A percentile compares a stretch with the other conserved stretches of the same genome.
Evolutionary conservation across 2,113 vertebrate species (phyloP).

Genomic region (Syrmaticus mikado): DNA sequence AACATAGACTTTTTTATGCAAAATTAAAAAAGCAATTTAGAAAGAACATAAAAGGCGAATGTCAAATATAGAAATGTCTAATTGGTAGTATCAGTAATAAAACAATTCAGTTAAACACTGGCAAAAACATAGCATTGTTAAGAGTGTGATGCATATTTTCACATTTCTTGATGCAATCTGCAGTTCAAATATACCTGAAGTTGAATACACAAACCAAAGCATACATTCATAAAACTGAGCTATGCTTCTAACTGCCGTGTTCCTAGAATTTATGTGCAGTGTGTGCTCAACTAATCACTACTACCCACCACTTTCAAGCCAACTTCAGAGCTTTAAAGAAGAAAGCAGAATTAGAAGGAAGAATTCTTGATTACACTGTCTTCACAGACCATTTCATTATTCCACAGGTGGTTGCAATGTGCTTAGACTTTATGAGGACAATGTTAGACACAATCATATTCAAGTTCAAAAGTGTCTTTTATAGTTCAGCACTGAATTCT

Average conservation of each 20-base stretch:
- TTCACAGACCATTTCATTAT: conserved; percentile 22
- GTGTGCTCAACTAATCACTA: conserved; percentile 21
- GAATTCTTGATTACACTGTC: conserved; percentile 1
- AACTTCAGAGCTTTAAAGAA: neutral
- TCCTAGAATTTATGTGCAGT: conserved; percentile 9
- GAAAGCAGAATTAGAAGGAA: neutral
- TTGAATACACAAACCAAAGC: conserved; percentile 4
- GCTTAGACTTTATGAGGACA: neutral
- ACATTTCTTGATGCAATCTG: neutral
- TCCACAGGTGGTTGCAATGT: conserved; percentile 33
- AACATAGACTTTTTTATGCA: neutral
- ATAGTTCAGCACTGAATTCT: neutral
- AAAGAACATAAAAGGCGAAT: neutral
- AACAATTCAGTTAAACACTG: neutral
- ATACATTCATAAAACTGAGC: conserved; percentile 25
- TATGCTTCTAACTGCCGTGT: neutral
- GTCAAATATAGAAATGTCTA: neutral
- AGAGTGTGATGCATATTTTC: neutral
- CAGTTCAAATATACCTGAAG: conserved; percentile 15
- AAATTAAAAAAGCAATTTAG: neutral
- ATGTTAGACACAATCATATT: conserved; percentile 3
- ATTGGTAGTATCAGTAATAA: neutral
- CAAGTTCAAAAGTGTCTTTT: conserved; percentile 11
- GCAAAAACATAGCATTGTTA: neutral
- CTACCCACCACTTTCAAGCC: neutral